phyloP scores from a whole-genome alignment of 2,797 vertebrate genomes.

The Dromococcyx pavoninus region DNA sequence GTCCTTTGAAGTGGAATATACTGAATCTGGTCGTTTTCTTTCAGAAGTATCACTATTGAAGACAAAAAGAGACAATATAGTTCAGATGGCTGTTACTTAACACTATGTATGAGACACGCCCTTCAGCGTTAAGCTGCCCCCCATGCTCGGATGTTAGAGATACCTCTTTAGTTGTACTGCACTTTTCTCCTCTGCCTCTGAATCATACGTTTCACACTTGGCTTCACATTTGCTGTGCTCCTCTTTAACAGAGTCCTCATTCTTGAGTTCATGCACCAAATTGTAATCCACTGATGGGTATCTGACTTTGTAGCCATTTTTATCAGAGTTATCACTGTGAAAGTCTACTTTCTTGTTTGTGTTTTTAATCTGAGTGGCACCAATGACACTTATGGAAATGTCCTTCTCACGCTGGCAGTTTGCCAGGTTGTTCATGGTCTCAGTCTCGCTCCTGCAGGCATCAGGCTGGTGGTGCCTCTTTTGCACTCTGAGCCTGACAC shows the following conservation, averaged over 20 bases:
- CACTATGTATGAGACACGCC: neutral
- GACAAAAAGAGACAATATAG: constrained; percentile 23
- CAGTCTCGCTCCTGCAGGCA: constrained; percentile 84
- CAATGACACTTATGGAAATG: constrained; percentile 85
- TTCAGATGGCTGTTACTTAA: neutral
- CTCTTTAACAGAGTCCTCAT: constrained; percentile 83
- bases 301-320: constrained; percentile 89
- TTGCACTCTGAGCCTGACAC: constrained; percentile 87
- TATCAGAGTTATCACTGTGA: constrained; percentile 86
- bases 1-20: constrained; percentile 83
- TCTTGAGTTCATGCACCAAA: constrained; percentile 90
- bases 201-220: constrained; percentile 85
- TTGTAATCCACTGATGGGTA: constrained; percentile 95
- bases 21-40: constrained; percentile 84
- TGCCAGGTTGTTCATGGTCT: constrained; percentile 98
- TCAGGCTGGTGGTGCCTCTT: constrained; percentile 80
- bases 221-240: constrained; percentile 78
- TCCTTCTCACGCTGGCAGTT: constrained; percentile 94
- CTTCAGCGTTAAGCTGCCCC: neutral
- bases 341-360: constrained; percentile 97
- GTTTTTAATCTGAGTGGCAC: constrained; percentile 92
- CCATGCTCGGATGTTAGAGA: neutral
- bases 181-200: constrained; percentile 83
- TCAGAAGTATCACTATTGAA: constrained; percentile 83
- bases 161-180: constrained; percentile 88